Evolutionary conservation across 2,113 vertebrate species (phyloP).

Genomic region (Picathartes gymnocephalus): DNA sequence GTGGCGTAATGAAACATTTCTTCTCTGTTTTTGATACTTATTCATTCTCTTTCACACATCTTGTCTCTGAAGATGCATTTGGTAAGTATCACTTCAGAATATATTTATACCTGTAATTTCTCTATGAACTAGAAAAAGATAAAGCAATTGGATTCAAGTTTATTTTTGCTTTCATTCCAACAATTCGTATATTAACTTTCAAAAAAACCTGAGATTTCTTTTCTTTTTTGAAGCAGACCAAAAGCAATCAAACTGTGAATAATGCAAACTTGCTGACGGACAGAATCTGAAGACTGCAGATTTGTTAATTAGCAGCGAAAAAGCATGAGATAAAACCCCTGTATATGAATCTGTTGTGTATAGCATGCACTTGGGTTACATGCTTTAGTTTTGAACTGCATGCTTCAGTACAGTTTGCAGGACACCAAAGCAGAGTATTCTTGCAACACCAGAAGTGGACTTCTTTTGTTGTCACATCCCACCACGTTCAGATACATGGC

Average conservation of each 20-base stretch:
- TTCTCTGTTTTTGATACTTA: background rate
- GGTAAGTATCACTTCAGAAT: background rate
- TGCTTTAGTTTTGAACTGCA: conserved; percentile 57
- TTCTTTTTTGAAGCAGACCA: background rate
- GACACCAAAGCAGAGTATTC: conserved; percentile 36
- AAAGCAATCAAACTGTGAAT: background rate
- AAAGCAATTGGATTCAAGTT: background rate
- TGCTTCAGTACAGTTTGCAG: conserved; percentile 63
- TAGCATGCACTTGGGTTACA: conserved; percentile 62
- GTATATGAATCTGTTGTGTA: background rate
- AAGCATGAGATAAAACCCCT: background rate
- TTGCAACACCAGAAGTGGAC: background rate
- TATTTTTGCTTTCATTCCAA: background rate
- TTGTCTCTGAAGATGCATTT: background rate
- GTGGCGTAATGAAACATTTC: background rate
- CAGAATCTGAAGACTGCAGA: background rate
- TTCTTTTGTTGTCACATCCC: background rate
- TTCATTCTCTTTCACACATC: background rate
- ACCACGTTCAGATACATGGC: background rate
- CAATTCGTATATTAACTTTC: background rate
- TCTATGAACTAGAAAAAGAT: background rate
- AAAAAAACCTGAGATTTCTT: background rate
- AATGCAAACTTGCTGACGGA: background rate
- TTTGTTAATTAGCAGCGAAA: conserved; percentile 32
- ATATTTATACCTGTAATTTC: background rate